Evolutionary conservation across 1,140 invertebrate genomes (phyloP).

Genomic region (Bombus polaris): DNA sequence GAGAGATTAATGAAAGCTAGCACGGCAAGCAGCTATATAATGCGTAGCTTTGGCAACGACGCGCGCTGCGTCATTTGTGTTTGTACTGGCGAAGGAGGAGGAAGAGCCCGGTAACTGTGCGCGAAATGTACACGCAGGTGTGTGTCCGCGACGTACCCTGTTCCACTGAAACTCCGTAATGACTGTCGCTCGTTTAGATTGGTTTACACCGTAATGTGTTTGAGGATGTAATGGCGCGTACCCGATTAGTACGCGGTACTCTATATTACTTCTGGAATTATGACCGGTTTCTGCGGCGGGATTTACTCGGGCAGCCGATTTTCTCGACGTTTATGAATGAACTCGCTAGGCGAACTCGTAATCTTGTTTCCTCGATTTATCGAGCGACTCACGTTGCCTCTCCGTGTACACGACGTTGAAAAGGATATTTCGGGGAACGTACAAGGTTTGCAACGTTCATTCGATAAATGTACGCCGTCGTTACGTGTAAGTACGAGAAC

Average conservation of each 20-base stretch:
- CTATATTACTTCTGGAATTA: constrained; percentile 46
- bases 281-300: constrained; percentile 8
- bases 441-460: neutral
- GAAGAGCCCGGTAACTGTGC: constrained; percentile 37
- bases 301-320: constrained; percentile 26
- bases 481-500: neutral
- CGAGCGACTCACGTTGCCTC: neutral
- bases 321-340: constrained; percentile 24
- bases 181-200: constrained; percentile 67
- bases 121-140: constrained; percentile 62
- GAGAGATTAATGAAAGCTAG: constrained; percentile 57
- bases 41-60: constrained; percentile 30
- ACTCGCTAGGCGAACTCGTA: constrained; percentile 13
- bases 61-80: constrained; percentile 45
- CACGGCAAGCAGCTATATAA: constrained; percentile 20
- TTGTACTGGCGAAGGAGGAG: constrained; percentile 46
- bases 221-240: constrained; percentile 51
- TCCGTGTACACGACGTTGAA: neutral
- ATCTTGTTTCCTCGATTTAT: constrained; percentile 33
- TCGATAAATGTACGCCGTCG: neutral
- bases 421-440: neutral
- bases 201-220: constrained; percentile 64
- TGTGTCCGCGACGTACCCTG: constrained; percentile 47
- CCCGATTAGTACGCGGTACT: constrained; percentile 57
- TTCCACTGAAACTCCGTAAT: constrained; percentile 62